Evolutionary conservation across 2,113 vertebrate species (phyloP).

Genomic region (Grammomys dolichurus): DNA sequence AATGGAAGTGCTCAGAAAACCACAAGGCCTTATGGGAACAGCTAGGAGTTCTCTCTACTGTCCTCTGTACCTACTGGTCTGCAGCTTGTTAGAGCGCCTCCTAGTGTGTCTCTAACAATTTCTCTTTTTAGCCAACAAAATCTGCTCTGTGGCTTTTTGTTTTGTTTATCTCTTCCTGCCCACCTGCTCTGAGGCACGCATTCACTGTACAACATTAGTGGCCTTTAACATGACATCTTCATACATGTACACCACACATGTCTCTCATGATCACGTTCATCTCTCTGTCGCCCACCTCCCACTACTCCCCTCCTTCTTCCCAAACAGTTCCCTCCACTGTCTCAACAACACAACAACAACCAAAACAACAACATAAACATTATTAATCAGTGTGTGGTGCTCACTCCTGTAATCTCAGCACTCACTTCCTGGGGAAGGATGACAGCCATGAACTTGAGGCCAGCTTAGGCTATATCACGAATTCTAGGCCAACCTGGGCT

Average conservation of each 20-base stretch:
- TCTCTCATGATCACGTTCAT: background rate
- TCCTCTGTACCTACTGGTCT: background rate
- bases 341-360: background rate
- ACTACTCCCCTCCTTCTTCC: background rate
- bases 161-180: background rate
- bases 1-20: constrained; percentile 23
- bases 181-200: background rate
- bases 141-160: background rate
- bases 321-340: background rate
- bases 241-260: background rate
- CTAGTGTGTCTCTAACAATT: background rate
- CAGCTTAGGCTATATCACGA: no score
- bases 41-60: background rate
- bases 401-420: background rate
- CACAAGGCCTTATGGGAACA: background rate
- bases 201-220: background rate
- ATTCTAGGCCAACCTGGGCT: background rate
- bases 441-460: background rate
- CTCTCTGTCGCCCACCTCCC: background rate
- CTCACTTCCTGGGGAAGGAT: background rate
- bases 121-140: background rate
- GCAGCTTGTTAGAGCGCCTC: background rate
- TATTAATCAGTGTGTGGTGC: background rate
- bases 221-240: background rate
- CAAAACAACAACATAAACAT: background rate